phyloP scores from a whole-genome alignment of 2,113 vertebrate genomes.

The Anarhynchus alexandrinus region DNA sequence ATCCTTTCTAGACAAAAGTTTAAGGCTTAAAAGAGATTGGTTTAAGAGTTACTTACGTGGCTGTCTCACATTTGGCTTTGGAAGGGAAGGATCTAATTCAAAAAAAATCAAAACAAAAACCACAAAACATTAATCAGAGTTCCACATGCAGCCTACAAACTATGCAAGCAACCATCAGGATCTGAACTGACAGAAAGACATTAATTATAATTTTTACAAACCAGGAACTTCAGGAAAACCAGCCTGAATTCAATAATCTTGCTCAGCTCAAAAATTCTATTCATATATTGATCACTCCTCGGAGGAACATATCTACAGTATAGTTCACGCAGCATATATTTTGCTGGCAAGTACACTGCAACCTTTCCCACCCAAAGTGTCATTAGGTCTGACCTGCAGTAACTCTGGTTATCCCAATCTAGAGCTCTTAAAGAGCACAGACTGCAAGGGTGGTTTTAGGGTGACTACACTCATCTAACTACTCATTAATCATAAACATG shows the following conservation, averaged over 20 bases:
- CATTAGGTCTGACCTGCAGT: not conserved
- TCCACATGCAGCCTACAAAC: not conserved
- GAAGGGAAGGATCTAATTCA: conserved; percentile 46
- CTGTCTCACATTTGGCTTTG: conserved; percentile 58
- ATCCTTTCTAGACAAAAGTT: not conserved
- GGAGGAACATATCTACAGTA: not conserved
- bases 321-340: not conserved
- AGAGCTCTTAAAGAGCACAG: not conserved
- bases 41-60: conserved; percentile 70
- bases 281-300: not conserved
- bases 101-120: conserved; percentile 19
- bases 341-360: not conserved
- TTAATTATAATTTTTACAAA: not conserved
- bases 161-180: not conserved
- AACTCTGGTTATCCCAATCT: not conserved
- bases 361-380: not conserved
- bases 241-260: not conserved
- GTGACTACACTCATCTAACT: not conserved
- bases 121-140: conserved; percentile 35
- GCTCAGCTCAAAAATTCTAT: not conserved
- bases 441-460: not conserved
- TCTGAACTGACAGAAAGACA: not conserved
- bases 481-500: not conserved
- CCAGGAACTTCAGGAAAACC: not conserved
- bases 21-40: not conserved